Conservation (phyloP, 2,797 vertebrate species). For the Pteronotus mesoamericanus region DNA sequence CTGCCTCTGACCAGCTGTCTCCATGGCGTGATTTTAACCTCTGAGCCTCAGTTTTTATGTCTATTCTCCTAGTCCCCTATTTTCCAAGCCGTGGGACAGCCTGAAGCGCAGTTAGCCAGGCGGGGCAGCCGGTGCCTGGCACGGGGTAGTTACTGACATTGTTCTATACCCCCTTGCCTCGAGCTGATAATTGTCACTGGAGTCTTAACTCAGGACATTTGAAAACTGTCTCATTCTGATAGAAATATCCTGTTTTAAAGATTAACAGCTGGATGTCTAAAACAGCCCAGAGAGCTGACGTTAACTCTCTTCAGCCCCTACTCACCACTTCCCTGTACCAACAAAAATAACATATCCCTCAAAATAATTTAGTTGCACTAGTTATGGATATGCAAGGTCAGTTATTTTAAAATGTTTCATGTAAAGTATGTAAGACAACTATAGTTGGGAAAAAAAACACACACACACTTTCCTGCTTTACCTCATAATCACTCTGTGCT, state of each 20-base stretch:
- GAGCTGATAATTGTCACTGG: background rate
- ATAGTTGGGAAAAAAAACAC: background rate
- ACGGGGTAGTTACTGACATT: background rate
- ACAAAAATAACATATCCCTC: background rate
- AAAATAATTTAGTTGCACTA: background rate
- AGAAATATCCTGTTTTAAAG: background rate
- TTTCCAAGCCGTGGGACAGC: background rate
- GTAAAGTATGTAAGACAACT: background rate
- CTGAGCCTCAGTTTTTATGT: background rate
- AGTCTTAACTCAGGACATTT: background rate
- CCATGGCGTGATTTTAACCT: background rate
- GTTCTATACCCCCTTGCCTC: background rate
- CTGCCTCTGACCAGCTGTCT: background rate
- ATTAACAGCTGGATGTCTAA: background rate
- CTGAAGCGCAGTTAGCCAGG: background rate
- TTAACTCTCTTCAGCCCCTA: background rate
- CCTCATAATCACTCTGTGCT: background rate
- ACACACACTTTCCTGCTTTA: background rate
- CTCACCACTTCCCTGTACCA: background rate
- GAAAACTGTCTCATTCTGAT: background rate
- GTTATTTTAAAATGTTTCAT: background rate
- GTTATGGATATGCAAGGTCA: background rate
- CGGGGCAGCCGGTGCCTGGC: background rate
- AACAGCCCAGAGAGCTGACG: background rate
- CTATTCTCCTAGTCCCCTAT: background rate